These are phyloP conservation scores for Cebus imitator DNA, from an alignment of 2,113 vertebrate genomes.

Conservation along the genomic window DNA sequence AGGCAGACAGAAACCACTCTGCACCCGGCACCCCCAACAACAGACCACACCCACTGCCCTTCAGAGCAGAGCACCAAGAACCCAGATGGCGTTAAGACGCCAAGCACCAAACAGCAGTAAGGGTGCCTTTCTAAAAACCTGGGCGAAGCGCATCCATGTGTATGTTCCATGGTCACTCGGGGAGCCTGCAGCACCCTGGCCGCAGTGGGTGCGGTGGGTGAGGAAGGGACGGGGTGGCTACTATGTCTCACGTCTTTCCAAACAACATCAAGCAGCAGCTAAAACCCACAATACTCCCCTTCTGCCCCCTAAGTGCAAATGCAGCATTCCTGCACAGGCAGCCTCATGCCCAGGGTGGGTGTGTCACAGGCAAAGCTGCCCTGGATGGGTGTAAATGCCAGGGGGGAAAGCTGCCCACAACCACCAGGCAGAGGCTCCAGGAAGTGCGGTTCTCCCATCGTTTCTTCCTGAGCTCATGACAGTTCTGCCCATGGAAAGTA, in stretches of 20 bases:
- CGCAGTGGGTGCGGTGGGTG: neutral
- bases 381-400: no score
- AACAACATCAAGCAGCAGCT: neutral
- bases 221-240: no score
- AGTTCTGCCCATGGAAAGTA: neutral
- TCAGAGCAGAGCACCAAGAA: neutral
- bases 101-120: neutral
- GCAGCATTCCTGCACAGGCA: no score
- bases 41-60: neutral
- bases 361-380: no score
- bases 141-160: neutral
- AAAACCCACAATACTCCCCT: neutral
- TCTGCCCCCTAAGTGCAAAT: neutral
- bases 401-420: no score
- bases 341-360: neutral
- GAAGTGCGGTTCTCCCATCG: neutral
- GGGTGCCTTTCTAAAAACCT: neutral
- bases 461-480: neutral
- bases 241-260: no score
- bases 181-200: neutral
- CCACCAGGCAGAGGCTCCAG: no score
- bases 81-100: rapidly evolving
- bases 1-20: neutral
- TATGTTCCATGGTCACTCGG: neutral
- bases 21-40: neutral